A percentile compares a stretch with the other conserved stretches of the same genome.
Conservation (phyloP, 2,113 vertebrate species). For the Centropus bengalensis region DNA sequence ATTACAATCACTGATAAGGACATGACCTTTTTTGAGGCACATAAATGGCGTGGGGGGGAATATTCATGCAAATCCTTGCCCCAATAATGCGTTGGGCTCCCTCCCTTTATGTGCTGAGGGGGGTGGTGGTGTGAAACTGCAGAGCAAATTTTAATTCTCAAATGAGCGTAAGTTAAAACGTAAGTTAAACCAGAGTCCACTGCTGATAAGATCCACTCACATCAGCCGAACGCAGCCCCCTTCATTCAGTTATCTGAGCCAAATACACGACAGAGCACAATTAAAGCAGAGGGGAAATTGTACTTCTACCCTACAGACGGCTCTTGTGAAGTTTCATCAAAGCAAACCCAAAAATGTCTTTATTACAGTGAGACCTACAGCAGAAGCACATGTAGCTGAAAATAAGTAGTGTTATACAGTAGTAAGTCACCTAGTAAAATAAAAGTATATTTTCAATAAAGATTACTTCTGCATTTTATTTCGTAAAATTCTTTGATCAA, state of each 20-base stretch:
- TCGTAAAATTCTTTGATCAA: conserved; percentile 61
- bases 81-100: neutral
- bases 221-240: conserved; percentile 18
- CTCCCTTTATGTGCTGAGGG: neutral
- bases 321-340: conserved; percentile 57
- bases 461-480: conserved; percentile 55
- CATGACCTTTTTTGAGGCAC: conserved; percentile 3
- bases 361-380: conserved; percentile 38
- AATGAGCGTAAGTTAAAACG: neutral
- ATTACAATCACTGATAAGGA: conserved; percentile 56
- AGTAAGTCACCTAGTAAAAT: conserved; percentile 64
- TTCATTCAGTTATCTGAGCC: conserved; percentile 40
- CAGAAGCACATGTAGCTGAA: conserved; percentile 16
- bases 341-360: conserved; percentile 33
- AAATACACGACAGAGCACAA: conserved; percentile 22
- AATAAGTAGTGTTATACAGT: conserved; percentile 30
- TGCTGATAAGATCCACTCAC: neutral
- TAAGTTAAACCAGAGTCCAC: neutral
- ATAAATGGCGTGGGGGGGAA: neutral
- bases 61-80: neutral
- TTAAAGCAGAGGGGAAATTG: conserved; percentile 41
- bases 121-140: neutral
- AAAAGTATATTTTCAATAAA: conserved; percentile 60
- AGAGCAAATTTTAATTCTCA: neutral
- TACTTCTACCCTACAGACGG: conserved; percentile 43